Percentiles rank a stretch among this genome's conserved stretches.
These are phyloP conservation scores for Platysternon megacephalum DNA, from an alignment of 2,113 vertebrate genomes.

Conservation along the genomic window DNA sequence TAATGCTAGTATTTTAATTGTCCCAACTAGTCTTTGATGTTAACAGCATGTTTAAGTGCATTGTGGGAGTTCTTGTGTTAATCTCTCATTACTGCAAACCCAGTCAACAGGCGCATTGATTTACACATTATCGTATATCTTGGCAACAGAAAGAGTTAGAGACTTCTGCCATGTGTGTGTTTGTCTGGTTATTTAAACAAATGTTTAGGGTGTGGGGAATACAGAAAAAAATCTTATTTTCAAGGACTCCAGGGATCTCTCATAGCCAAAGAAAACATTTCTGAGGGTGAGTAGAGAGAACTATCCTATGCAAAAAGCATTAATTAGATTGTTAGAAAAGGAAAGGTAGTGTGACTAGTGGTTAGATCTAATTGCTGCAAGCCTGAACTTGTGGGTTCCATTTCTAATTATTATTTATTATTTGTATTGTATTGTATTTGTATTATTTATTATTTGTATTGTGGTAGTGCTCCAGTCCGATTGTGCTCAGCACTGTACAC, in stretches of 20 bases:
- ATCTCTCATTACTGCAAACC: conserved; percentile 37
- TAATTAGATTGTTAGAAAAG: not conserved
- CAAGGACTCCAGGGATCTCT: not conserved
- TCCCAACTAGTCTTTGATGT: conserved; percentile 54
- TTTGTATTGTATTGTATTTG: too few species aligned
- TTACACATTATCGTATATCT: not conserved
- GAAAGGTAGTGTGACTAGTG: not conserved
- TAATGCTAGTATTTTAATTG: conserved; percentile 28
- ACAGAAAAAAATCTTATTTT: not conserved
- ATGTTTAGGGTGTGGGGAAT: rapidly evolving
- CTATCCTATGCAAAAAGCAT: not conserved
- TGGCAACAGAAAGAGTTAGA: rapidly evolving
- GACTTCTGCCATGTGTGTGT: rapidly evolving
- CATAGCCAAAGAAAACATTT: not conserved
- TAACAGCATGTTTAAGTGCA: conserved; percentile 54
- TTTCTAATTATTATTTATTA: not conserved
- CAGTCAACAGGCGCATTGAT: not conserved
- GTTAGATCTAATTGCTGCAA: not conserved
- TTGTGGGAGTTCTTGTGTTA: conserved; percentile 34
- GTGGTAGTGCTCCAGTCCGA: not conserved
- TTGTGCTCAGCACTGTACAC: not conserved
- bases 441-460: not conserved
- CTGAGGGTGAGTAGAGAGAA: not conserved
- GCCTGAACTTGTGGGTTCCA: not conserved
- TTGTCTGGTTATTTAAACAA: not conserved